Base-by-base conservation (phyloP, 1,140 invertebrate species). In the Nephotettix cincticeps region DNA sequence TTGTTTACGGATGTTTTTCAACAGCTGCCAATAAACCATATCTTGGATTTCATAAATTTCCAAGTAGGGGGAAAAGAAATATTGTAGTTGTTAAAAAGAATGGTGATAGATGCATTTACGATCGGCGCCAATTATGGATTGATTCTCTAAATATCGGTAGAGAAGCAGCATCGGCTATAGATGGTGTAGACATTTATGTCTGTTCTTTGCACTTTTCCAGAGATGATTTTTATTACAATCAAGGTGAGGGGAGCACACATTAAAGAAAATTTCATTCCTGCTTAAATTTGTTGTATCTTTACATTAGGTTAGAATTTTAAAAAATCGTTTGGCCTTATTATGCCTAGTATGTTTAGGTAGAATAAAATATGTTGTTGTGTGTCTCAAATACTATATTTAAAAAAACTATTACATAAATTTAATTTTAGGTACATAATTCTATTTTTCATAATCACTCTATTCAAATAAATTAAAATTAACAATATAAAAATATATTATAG, bases 41-140 rank as follows among this genome's bases (percentile, higher is more conserved):
- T 68, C 27, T 68, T 11, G 66, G 66, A 54, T 68, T 68, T 54
- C 66, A 68, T 68, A 68, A 68, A 54, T 68, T 68, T 68, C 66
- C 66, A 9, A 9, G 14, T 30, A 68, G 45, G 13, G 43, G 29
- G 3, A 47, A 54, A 54, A 51, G 47, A 29, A 68, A 29, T 47
- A 47, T 68, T 54, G 27, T 68, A 13, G 45, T 29, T 45, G 43
- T n/a, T 14, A 68, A 45, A 29, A 68, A 68, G 29, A 47, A 68
- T 68, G 66, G 66, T 54, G 25, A 51, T 54, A 68, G 43, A 40
- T 29, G 45, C 28, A 28, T 68, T 54, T 45, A 51, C 54, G 45
- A 68, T 54, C 25, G 66, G n/a, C 66, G 66, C 25, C 66, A 68
- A 47, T 28, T 68, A 54, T 68, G 66, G 66, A 68, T 68, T 45